Conservation (phyloP, 2,113 vertebrate species). For the Saccopteryx leptura region DNA sequence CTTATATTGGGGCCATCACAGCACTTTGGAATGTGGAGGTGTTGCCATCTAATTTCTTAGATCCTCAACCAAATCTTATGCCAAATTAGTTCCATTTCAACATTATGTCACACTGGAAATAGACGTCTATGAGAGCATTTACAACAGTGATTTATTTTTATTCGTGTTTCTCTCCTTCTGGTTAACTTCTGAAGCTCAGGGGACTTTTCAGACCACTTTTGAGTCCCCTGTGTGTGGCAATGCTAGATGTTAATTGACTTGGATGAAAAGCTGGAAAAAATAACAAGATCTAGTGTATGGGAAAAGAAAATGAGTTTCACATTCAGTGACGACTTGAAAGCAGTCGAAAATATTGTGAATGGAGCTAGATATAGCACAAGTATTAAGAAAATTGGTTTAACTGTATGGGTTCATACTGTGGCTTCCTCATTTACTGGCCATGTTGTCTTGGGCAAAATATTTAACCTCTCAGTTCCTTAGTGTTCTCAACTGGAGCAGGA, state of each 20-base stretch:
- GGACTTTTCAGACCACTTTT: background rate
- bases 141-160: background rate
- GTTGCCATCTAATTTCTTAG: background rate
- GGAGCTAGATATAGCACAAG: background rate
- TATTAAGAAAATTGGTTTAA: slow-evolving; percentile 31
- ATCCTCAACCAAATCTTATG: background rate
- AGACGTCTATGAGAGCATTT: background rate
- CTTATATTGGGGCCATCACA: background rate
- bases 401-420: background rate
- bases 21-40: background rate
- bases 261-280: slow-evolving; percentile 28
- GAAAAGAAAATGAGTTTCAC: background rate
- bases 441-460: background rate
- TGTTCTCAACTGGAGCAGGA: background rate
- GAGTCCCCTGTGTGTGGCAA: background rate
- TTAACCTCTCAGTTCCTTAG: background rate
- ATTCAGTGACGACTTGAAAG: background rate
- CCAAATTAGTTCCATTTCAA: background rate
- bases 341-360: background rate
- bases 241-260: background rate
- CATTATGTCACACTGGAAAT: background rate
- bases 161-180: background rate
- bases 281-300: background rate
- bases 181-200: background rate
- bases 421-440: background rate